phyloP scores from a whole-genome alignment of 1,140 invertebrate genomes.

The Mizuhopecten yessoensis region DNA sequence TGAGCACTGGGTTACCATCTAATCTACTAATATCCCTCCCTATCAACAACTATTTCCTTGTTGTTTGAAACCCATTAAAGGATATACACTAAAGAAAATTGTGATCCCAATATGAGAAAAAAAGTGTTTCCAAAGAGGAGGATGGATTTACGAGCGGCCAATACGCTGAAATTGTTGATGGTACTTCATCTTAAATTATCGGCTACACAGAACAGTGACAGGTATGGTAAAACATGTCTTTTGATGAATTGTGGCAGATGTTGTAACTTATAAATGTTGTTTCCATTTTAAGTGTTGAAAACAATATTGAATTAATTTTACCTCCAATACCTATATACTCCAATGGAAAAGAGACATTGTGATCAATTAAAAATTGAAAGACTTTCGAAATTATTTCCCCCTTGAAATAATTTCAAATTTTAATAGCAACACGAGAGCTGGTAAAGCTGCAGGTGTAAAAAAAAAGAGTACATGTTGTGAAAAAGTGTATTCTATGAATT shows the following conservation, averaged over 20 bases:
- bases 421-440: too few relatives aligned
- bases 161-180: neutral
- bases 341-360: neutral
- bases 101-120: conserved; percentile 38
- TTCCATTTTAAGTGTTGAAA: neutral
- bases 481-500: neutral
- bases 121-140: conserved; percentile 33
- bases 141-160: conserved; percentile 37
- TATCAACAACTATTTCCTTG: conserved; percentile 35
- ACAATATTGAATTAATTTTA: too few relatives aligned
- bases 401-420: neutral
- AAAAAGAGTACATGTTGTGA: neutral
- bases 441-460: neutral
- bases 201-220: conserved; percentile 19
- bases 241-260: conserved; percentile 36
- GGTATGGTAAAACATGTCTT: conserved; percentile 23
- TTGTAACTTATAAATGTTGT: neutral
- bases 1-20: conserved; percentile 31
- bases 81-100: neutral
- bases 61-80: conserved; percentile 33
- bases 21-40: conserved; percentile 38
- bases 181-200: neutral
- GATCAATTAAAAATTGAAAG: neutral
- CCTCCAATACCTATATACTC: too few relatives aligned
- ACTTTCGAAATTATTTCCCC: neutral